These are phyloP conservation scores for Diadema setosum DNA, from an alignment of 35 echinoderm and acorn worm species.

Conservation along the genomic window DNA sequence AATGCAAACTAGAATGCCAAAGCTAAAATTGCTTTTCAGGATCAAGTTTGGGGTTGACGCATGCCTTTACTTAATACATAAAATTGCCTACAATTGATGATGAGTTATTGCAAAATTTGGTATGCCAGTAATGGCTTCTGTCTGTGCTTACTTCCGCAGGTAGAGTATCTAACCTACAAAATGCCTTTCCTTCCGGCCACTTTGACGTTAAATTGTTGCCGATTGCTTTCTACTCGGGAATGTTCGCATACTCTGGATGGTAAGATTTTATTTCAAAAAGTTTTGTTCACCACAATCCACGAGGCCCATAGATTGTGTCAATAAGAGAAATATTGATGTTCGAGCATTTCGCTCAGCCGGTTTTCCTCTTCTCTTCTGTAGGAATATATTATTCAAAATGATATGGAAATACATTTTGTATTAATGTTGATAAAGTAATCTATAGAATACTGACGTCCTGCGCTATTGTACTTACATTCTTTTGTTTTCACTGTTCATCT, in stretches of 20 bases:
- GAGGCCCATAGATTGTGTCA: background rate
- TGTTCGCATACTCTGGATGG: background rate
- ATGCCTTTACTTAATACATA: no score
- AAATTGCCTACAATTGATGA: no score
- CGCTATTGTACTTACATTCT: background rate
- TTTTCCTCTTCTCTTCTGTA: background rate
- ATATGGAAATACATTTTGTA: background rate
- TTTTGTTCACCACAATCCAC: background rate
- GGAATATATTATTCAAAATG: background rate
- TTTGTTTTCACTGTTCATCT: background rate
- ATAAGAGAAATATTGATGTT: background rate
- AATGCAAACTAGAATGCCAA: background rate
- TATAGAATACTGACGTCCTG: background rate
- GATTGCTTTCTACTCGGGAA: background rate
- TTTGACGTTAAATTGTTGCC: background rate
- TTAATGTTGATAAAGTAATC: background rate
- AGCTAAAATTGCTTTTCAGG: background rate
- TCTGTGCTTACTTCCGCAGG: background rate
- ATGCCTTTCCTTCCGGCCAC: background rate
- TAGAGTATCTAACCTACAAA: background rate
- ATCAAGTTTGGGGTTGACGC: background rate
- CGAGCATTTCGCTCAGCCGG: background rate
- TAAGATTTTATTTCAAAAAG: background rate
- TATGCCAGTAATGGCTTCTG: background rate
- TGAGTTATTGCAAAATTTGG: no score